Conservation (phyloP, 2,888 invertebrate species). For the Cenopis cana region DNA sequence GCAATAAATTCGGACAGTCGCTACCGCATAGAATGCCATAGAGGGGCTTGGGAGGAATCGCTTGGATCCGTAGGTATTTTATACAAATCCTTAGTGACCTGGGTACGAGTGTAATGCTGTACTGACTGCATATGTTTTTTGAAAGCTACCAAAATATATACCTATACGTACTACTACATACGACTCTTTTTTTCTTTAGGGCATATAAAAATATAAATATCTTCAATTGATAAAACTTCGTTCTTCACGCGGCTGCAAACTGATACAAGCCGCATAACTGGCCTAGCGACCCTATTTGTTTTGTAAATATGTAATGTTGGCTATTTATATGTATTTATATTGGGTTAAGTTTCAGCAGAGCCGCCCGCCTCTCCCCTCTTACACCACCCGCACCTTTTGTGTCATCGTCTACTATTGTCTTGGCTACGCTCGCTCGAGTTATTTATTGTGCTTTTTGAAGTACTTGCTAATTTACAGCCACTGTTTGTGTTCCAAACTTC, state of each 20-base stretch:
- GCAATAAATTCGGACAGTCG: constrained; percentile 26
- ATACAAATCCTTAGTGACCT: no score
- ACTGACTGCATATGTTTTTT: no score
- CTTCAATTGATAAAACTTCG: no score
- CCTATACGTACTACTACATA: no score
- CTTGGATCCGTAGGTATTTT: neutral
- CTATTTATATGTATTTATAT: neutral
- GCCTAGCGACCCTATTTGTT: no score
- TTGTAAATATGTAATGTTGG: no score
- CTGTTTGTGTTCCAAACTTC: constrained; percentile 43
- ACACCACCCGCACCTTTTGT: constrained; percentile 28
- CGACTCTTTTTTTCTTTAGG: no score
- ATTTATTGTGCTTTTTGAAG: constrained; percentile 50
- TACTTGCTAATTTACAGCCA: constrained; percentile 47
- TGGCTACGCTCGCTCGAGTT: constrained; percentile 31
- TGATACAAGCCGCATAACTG: no score
- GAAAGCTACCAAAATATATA: no score
- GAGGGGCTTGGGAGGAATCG: neutral
- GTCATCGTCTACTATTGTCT: constrained; percentile 46
- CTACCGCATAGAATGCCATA: constrained; percentile 12
- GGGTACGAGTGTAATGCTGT: no score
- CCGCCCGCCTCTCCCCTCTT: constrained; percentile 11
- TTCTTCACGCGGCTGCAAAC: no score
- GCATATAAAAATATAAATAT: no score
- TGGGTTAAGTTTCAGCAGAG: neutral